These are phyloP conservation scores for Malurus splendens DNA, from an alignment of 2,797 vertebrate genomes.

Conservation along the genomic window DNA sequence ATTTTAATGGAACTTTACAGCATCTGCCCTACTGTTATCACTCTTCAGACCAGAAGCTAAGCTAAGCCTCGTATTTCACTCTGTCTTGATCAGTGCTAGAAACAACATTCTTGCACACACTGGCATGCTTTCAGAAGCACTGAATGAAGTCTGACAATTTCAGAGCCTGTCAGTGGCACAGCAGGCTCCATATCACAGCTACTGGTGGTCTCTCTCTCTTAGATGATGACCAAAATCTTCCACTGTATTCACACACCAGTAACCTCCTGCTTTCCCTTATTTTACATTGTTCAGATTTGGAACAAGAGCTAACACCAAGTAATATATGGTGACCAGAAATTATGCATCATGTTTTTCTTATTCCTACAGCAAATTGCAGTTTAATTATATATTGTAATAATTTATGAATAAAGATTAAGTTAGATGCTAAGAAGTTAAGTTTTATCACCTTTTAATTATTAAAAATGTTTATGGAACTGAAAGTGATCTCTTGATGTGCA, in stretches of 20 bases:
- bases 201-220: neutral
- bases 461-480: neutral
- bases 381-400: neutral
- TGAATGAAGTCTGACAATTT: neutral
- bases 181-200: neutral
- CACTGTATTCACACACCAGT: neutral
- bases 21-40: neutral
- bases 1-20: neutral
- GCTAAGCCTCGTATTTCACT: neutral
- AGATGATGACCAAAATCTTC: neutral
- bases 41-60: neutral
- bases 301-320: neutral
- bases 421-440: neutral
- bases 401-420: slow-evolving; percentile 23
- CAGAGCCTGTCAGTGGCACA: neutral
- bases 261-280: neutral
- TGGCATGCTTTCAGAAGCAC: neutral
- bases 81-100: neutral
- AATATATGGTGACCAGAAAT: neutral
- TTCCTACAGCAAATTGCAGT: neutral
- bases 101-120: neutral
- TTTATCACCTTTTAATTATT: neutral
- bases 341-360: neutral
- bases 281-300: neutral
- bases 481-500: neutral